Evolutionary conservation across 1,140 invertebrate species (phyloP).

Genomic region (Aleiodes sp.): DNA sequence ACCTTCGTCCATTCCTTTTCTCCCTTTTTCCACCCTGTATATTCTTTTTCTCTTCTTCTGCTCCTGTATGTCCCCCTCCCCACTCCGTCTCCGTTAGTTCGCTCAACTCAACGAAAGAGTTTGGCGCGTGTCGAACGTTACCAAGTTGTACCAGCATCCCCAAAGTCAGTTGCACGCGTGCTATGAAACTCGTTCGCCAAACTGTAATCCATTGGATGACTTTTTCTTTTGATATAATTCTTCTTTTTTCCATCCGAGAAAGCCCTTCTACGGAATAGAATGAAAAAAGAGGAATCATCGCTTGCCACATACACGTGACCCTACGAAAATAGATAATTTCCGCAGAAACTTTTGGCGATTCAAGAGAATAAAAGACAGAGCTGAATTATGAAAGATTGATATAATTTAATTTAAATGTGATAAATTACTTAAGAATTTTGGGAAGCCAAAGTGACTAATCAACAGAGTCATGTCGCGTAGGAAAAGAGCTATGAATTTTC

Average conservation of each 20-base stretch:
- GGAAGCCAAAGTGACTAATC: background rate
- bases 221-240: conserved; percentile 13
- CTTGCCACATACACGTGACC: too few relatives aligned
- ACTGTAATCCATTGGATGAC: conserved; percentile 29
- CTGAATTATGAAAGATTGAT: too few relatives aligned
- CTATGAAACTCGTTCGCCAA: conserved; percentile 28
- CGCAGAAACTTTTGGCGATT: too few relatives aligned
- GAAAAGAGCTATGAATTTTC: conserved; percentile 19
- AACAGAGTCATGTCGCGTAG: conserved; percentile 1
- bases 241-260: background rate
- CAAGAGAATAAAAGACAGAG: too few relatives aligned
- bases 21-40: background rate
- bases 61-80: background rate
- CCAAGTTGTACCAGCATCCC: conserved; percentile 19
- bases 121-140: conserved; percentile 33
- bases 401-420: background rate
- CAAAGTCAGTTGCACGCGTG: conserved; percentile 31
- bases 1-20: background rate
- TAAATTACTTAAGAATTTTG: background rate
- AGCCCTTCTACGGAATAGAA: background rate
- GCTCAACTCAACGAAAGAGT: conserved; percentile 26
- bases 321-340: too few relatives aligned
- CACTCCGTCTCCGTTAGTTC: too few relatives aligned
- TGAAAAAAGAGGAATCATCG: too few relatives aligned
- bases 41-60: background rate